phyloP scores from a whole-genome alignment of 2,888 invertebrate genomes.

The Polymixis lichenea region DNA sequence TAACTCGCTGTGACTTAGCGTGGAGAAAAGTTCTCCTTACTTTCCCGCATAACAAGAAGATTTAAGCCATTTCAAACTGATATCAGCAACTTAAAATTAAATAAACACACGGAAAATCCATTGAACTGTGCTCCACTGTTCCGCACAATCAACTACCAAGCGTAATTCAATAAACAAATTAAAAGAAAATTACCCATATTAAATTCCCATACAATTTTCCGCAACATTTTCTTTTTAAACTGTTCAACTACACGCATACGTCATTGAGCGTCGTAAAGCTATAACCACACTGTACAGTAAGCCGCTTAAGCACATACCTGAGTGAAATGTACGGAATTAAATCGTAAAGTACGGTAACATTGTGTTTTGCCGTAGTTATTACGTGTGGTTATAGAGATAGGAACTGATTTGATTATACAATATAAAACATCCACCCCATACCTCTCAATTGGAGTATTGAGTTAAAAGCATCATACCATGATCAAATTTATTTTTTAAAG shows the following conservation, averaged over 20 bases:
- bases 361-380: constrained; percentile 66
- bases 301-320: constrained; percentile 68
- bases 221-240: constrained; percentile 35
- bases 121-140: not conserved
- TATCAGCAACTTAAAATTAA: not conserved
- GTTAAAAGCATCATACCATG: too few relatives aligned
- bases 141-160: not conserved
- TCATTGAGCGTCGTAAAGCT: constrained; percentile 56
- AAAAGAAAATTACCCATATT: constrained; percentile 27
- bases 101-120: not conserved
- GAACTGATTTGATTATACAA: constrained; percentile 6
- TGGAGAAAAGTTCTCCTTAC: not conserved
- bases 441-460: too few relatives aligned
- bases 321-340: constrained; percentile 72
- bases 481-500: too few relatives aligned
- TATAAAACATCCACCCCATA: too few relatives aligned
- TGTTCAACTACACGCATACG: constrained; percentile 41
- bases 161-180: constrained; percentile 4
- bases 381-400: constrained; percentile 55
- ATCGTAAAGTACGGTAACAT: constrained; percentile 74
- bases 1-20: too few relatives aligned
- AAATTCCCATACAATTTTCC: constrained; percentile 24
- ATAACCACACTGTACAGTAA: constrained; percentile 59
- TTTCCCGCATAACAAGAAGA: not conserved
- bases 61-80: not conserved